phyloP scores from a whole-genome alignment of 2,797 vertebrate species.

The Lepilemur septentrionalis region DNA sequence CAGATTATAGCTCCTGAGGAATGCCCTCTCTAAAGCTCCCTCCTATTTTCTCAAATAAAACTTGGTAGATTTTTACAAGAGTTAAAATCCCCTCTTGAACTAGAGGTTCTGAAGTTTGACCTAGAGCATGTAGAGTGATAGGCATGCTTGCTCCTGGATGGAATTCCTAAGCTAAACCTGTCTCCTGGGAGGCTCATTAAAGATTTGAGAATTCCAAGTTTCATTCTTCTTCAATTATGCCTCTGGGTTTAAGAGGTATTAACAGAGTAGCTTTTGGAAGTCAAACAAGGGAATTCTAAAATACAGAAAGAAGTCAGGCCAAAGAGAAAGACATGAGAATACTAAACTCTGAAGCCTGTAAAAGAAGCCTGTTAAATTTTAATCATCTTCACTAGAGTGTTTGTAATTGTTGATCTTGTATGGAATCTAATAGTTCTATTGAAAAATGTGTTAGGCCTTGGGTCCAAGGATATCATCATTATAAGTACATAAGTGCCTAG shows the following conservation, averaged over 20 bases:
- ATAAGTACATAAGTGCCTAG: slow-evolving; percentile 68
- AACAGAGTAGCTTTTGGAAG: slow-evolving; percentile 72
- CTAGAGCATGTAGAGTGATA: background rate
- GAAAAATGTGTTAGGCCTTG: slow-evolving; percentile 67
- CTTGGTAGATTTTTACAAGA: background rate
- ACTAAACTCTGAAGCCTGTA: slow-evolving; percentile 50
- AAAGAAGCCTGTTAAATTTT: slow-evolving; percentile 74
- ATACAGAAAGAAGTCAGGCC: slow-evolving; percentile 62
- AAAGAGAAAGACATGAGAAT: slow-evolving; percentile 58
- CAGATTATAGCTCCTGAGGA: background rate
- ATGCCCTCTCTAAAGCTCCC: background rate
- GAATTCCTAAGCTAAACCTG: slow-evolving; percentile 40
- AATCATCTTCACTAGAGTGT: slow-evolving; percentile 61
- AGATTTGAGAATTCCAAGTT: slow-evolving; percentile 52
- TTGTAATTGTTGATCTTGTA: slow-evolving; percentile 73
- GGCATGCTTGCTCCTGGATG: background rate
- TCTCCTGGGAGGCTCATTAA: slow-evolving; percentile 31
- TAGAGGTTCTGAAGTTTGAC: background rate
- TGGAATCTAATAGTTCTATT: slow-evolving; percentile 73
- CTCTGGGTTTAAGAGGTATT: slow-evolving; percentile 58
- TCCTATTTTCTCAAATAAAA: background rate
- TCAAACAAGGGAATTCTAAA: slow-evolving; percentile 72
- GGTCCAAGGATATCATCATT: slow-evolving; percentile 78
- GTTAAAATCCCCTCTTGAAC: background rate
- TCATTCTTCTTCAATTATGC: slow-evolving; percentile 56